phyloP scores from a whole-genome alignment of 2,797 vertebrate genomes.

The Cyclopterus lumpus region DNA sequence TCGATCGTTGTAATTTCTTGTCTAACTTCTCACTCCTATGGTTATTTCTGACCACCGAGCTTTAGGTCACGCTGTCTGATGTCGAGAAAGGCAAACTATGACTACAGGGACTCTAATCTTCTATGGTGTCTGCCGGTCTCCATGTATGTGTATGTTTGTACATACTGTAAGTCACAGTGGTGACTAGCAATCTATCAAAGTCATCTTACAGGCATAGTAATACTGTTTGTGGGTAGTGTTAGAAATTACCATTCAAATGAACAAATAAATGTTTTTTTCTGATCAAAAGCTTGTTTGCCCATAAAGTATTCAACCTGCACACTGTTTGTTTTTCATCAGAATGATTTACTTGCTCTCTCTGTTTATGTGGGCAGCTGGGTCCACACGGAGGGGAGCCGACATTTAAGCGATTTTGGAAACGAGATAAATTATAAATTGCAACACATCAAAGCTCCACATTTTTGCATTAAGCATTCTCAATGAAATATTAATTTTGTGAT shows the following conservation, averaged over 20 bases:
- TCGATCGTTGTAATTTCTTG: slow-evolving; percentile 25
- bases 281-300: background rate
- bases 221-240: background rate
- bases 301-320: slow-evolving; percentile 8
- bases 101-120: slow-evolving; percentile 42
- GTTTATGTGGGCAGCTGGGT: slow-evolving; percentile 29
- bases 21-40: slow-evolving; percentile 10
- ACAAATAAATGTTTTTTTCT: background rate
- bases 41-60: slow-evolving; percentile 54
- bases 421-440: slow-evolving; percentile 23
- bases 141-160: slow-evolving; percentile 18
- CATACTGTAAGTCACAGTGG: background rate
- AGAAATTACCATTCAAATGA: background rate
- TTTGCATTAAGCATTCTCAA: slow-evolving; percentile 1
- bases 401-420: slow-evolving; percentile 21
- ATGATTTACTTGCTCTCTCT: slow-evolving; percentile 23
- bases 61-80: slow-evolving; percentile 52
- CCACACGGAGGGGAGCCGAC: background rate
- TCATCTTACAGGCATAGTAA: background rate
- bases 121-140: slow-evolving; percentile 16
- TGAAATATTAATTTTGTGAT: slow-evolving; percentile 15
- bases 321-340: slow-evolving; percentile 32
- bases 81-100: slow-evolving; percentile 56
- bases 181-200: slow-evolving; percentile 2
- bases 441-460: slow-evolving; percentile 29